These are phyloP conservation scores for Lontra canadensis DNA, from an alignment of 2,113 vertebrate genomes.

Conservation along the genomic window DNA sequence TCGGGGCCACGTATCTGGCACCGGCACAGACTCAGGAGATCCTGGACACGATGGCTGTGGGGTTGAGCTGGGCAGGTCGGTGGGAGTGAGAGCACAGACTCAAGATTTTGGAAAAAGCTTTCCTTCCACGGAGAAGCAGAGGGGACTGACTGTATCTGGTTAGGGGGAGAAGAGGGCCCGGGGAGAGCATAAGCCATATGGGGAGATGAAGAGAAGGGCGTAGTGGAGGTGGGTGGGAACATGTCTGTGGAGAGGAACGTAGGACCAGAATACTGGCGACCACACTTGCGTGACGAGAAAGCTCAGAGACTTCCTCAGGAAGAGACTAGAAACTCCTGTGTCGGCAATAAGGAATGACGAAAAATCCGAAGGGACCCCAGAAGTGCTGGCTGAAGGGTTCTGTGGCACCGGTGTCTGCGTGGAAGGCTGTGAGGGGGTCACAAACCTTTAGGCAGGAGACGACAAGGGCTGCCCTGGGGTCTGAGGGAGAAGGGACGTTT, in stretches of 20 bases:
- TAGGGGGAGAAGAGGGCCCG: background rate
- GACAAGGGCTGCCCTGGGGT: background rate
- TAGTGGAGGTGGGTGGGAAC: accelerated
- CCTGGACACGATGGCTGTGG: accelerated
- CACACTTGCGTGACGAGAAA: background rate
- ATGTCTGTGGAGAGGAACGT: background rate
- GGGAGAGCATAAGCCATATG: accelerated
- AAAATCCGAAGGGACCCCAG: background rate
- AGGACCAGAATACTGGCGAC: background rate
- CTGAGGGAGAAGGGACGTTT: background rate
- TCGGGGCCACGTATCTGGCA: background rate
- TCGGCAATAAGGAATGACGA: background rate
- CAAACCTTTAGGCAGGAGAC: background rate
- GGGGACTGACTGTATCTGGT: background rate
- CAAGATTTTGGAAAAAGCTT: background rate
- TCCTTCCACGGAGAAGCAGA: background rate
- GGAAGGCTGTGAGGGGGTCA: background rate
- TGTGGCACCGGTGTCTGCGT: no score
- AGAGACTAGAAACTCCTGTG: background rate
- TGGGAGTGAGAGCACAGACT: background rate
- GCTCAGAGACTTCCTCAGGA: background rate
- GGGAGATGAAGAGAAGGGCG: background rate
- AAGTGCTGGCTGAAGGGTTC: background rate
- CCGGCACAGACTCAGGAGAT: background rate
- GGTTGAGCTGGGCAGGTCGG: background rate